A percentile compares a stretch with the other conserved stretches of the same genome.
Evolutionary conservation across 1,140 invertebrate species (phyloP).

Genomic region (Lasaia peninsularis): DNA sequence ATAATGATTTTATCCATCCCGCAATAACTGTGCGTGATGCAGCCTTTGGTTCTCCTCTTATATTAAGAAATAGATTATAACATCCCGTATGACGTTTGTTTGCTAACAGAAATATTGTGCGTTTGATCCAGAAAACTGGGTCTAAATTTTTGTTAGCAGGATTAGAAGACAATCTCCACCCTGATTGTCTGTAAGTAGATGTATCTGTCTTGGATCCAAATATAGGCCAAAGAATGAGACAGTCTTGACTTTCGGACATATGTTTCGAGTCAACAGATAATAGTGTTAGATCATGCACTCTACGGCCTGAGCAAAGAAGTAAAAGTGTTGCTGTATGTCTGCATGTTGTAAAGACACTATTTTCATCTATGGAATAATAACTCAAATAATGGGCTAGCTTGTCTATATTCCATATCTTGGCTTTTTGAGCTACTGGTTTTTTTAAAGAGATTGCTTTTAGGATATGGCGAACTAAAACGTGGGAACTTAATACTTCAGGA

Average conservation of each 20-base stretch:
- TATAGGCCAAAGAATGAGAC: constrained; percentile 22
- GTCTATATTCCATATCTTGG: constrained; percentile 21
- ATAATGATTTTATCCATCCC: constrained; percentile 44
- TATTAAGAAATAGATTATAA: constrained; percentile 15
- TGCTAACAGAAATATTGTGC: background rate
- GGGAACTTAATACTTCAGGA: constrained; percentile 13
- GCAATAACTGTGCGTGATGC: constrained; percentile 34
- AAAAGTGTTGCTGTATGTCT: constrained; percentile 23
- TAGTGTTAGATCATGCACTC: constrained; percentile 25
- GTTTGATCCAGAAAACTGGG: constrained; percentile 21
- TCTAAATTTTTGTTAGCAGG: constrained; percentile 19
- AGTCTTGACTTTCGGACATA: background rate
- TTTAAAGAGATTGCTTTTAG: constrained; percentile 24
- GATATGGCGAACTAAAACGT: constrained; percentile 18
- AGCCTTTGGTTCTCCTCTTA: constrained; percentile 7
- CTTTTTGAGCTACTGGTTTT: constrained; percentile 17
- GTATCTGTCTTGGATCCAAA: constrained; percentile 25
- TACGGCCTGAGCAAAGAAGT: constrained; percentile 22
- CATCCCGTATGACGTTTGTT: constrained; percentile 7
- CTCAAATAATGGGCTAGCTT: constrained; percentile 14
- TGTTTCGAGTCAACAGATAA: constrained; percentile 15
- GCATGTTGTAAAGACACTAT: constrained; percentile 18
- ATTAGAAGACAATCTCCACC: constrained; percentile 22
- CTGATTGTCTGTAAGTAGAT: constrained; percentile 22
- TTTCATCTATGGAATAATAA: constrained; percentile 12